Conservation (phyloP, 2,113 vertebrate species). For the Channa argus region DNA sequence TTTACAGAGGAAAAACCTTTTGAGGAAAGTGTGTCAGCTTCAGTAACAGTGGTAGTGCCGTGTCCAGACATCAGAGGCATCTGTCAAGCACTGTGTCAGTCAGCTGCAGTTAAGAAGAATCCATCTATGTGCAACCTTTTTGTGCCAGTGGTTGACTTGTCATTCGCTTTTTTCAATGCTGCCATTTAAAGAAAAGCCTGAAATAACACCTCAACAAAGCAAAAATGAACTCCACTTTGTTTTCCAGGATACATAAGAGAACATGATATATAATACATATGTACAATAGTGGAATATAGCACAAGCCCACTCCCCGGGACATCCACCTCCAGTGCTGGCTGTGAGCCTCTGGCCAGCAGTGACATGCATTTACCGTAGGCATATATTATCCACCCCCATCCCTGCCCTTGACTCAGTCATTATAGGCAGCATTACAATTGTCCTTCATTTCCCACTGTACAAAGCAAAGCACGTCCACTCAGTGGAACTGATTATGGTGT, state of each 20-base stretch:
- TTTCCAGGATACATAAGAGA: no score
- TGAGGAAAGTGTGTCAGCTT: constrained; percentile 45
- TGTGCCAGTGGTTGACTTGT: constrained; percentile 21
- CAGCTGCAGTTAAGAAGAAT: constrained; percentile 39
- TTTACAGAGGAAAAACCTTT: constrained; percentile 42
- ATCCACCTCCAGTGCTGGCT: background rate
- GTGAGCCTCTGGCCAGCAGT: constrained; percentile 11
- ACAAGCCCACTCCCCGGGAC: background rate
- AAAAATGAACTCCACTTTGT: no score
- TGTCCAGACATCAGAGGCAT: constrained; percentile 58
- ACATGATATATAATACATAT: no score
- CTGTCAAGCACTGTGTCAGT: constrained; percentile 54
- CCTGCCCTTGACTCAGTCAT: constrained; percentile 4
- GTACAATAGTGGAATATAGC: no score
- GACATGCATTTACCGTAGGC: constrained; percentile 15
- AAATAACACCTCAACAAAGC: constrained; percentile 5
- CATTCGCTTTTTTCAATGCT: constrained; percentile 20
- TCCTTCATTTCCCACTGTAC: background rate
- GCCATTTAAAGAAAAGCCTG: background rate
- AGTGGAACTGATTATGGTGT: background rate
- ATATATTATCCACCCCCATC: background rate
- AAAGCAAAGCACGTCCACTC: constrained; percentile 3
- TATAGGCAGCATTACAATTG: constrained; percentile 2
- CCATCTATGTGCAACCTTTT: constrained; percentile 55
- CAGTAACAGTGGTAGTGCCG: constrained; percentile 23